Conservation (phyloP, 1,140 invertebrate genomes). For the Drosophila watanabei region DNA sequence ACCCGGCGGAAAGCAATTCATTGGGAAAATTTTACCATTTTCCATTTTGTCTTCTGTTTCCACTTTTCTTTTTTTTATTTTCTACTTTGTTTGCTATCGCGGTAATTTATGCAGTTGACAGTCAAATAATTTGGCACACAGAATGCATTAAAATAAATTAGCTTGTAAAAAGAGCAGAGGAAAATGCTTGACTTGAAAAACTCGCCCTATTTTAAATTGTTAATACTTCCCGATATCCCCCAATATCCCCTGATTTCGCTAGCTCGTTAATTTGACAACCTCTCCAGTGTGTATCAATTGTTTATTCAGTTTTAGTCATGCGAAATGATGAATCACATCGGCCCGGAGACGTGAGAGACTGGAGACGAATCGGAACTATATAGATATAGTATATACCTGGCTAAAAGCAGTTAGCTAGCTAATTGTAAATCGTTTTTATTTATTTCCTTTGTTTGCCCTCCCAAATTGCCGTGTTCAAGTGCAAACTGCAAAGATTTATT, state of each 20-base stretch:
- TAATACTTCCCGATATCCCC: background rate
- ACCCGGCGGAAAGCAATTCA: slow-evolving; percentile 37
- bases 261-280: slow-evolving; percentile 13
- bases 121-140: slow-evolving; percentile 48
- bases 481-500: slow-evolving; percentile 40
- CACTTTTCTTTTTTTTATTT: slow-evolving; percentile 22
- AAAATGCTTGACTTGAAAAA: slow-evolving; percentile 4
- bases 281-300: slow-evolving; percentile 9
- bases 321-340: slow-evolving; percentile 57
- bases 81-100: slow-evolving; percentile 15
- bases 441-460: slow-evolving; percentile 36
- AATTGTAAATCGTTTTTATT: slow-evolving; percentile 52
- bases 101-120: slow-evolving; percentile 60
- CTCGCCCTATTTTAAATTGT: slow-evolving; percentile 4
- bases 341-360: slow-evolving; percentile 52
- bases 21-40: slow-evolving; percentile 39
- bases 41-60: slow-evolving; percentile 15
- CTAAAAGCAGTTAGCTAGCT: slow-evolving; percentile 62
- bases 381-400: slow-evolving; percentile 5
- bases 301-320: slow-evolving; percentile 37
- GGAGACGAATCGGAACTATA: slow-evolving; percentile 38
- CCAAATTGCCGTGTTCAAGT: slow-evolving; percentile 51
- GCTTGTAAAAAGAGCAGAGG: slow-evolving; percentile 15
- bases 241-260: slow-evolving; percentile 2
- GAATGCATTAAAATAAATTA: slow-evolving; percentile 56